Conservation (phyloP, 1,140 invertebrate species). For the Anoplophora glabripennis region DNA sequence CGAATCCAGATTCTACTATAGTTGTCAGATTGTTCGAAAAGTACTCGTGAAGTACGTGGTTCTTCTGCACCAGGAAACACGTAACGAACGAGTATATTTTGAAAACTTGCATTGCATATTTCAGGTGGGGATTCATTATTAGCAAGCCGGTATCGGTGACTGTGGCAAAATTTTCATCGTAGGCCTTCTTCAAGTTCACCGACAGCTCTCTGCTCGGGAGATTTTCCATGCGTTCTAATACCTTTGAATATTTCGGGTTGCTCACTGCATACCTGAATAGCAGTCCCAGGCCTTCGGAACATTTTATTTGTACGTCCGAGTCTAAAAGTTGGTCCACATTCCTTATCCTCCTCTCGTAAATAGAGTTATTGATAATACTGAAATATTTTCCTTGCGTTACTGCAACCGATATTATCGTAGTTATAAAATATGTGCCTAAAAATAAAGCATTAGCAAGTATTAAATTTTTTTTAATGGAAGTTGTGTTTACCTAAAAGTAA, state of each 20-base stretch:
- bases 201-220: neutral
- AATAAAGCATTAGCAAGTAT: too few relatives aligned
- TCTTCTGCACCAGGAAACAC: neutral
- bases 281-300: neutral
- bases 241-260: neutral
- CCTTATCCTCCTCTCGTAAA: neutral
- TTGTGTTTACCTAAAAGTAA: neutral
- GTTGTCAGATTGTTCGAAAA: neutral
- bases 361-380: neutral
- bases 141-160: neutral
- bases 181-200: neutral
- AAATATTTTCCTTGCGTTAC: neutral
- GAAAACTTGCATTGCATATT: slow-evolving; percentile 1
- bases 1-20: neutral
- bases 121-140: neutral
- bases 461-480: neutral
- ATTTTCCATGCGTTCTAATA: neutral
- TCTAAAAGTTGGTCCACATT: neutral
- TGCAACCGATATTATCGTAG: neutral
- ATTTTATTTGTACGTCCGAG: neutral
- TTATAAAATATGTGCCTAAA: neutral
- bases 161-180: slow-evolving; percentile 1
- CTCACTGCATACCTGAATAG: neutral
- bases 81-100: neutral
- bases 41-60: neutral